A percentile compares a stretch with the other conserved stretches of the same genome.
Evolutionary conservation across 1,140 invertebrate species (phyloP).

Genomic region (Stegodyphus dumicola): DNA sequence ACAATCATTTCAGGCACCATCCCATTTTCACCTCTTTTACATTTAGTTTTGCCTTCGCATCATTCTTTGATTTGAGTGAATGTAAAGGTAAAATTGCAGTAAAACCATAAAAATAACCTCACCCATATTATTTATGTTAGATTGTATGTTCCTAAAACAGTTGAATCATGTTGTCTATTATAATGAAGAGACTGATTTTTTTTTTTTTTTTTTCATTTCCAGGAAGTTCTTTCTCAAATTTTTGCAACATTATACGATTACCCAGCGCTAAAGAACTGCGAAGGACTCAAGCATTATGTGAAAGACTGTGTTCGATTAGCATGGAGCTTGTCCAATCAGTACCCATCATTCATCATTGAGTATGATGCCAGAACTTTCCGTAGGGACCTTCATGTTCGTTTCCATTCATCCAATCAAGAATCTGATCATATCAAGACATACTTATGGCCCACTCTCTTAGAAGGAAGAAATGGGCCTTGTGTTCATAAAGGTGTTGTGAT

Average conservation of each 20-base stretch:
- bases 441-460: slow-evolving; percentile 79
- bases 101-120: too few species aligned
- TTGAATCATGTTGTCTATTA: too few species aligned
- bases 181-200: neutral
- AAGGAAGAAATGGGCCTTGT: slow-evolving; percentile 74
- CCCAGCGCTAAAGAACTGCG: slow-evolving; percentile 76
- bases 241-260: slow-evolving; percentile 80
- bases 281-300: slow-evolving; percentile 76
- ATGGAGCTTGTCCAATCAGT: slow-evolving; percentile 74
- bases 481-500: slow-evolving; percentile 79
- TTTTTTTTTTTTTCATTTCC: slow-evolving; percentile 59
- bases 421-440: slow-evolving; percentile 74
- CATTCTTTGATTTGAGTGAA: too few species aligned
- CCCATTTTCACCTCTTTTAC: too few species aligned
- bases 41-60: too few species aligned
- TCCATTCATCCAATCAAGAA: slow-evolving; percentile 74
- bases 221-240: slow-evolving; percentile 76
- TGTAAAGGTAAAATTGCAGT: too few species aligned
- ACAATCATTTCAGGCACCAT: too few species aligned
- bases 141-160: too few species aligned
- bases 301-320: slow-evolving; percentile 75
- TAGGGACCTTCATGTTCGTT: slow-evolving; percentile 74
- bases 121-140: too few species aligned
- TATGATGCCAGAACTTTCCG: slow-evolving; percentile 73
- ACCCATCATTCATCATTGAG: slow-evolving; percentile 66